phyloP scores from a whole-genome alignment of 2,113 vertebrate species.

The Trogon melanurus region DNA sequence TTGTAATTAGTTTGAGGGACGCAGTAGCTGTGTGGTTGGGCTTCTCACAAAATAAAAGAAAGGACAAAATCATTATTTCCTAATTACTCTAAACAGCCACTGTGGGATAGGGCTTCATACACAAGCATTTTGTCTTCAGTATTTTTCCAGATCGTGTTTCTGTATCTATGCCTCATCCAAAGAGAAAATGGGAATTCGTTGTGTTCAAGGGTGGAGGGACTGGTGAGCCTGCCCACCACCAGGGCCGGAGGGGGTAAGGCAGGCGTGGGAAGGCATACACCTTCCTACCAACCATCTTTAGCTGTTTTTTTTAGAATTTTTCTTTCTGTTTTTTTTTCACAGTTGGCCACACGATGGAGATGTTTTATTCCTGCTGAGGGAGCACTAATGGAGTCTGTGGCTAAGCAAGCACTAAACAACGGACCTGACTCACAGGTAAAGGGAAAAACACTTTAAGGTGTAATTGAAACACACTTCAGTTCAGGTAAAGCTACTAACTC shows the following conservation, averaged over 20 bases:
- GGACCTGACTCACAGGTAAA: neutral
- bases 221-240: accelerated
- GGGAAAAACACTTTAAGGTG: neutral
- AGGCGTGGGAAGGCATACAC: accelerated
- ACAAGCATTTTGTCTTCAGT: neutral
- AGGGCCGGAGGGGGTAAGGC: accelerated
- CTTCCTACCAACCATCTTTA: accelerated
- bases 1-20: neutral
- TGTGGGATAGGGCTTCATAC: neutral
- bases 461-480: neutral
- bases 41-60: neutral
- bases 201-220: neutral
- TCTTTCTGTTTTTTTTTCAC: no score
- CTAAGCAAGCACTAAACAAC: neutral
- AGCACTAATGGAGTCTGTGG: neutral
- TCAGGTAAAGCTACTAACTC: neutral
- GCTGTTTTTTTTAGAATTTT: neutral
- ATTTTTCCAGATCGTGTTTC: neutral
- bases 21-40: neutral
- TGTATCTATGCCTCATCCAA: neutral
- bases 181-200: neutral
- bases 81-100: neutral
- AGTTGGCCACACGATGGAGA: constrained; percentile 63
- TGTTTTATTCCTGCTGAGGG: constrained; percentile 29
- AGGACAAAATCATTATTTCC: neutral